phyloP scores from a whole-genome alignment of 2,113 vertebrate species.

The Epinephelus fuscoguttatus region DNA sequence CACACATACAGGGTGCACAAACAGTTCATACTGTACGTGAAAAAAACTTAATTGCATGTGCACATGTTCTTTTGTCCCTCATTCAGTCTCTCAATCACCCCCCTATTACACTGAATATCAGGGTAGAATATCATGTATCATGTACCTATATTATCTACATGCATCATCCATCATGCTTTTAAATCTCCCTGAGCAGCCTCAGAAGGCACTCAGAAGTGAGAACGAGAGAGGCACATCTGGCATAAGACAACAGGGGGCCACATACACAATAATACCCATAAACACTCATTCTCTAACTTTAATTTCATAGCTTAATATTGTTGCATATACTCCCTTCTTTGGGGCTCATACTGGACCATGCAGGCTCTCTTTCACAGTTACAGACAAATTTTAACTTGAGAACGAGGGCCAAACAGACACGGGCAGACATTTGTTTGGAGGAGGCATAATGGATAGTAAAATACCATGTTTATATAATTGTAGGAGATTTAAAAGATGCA shows the following conservation, averaged over 20 bases:
- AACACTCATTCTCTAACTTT: neutral
- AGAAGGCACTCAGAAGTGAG: neutral
- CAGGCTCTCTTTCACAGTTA: neutral
- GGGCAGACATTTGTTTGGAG: neutral
- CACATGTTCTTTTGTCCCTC: conserved; percentile 1
- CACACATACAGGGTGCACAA: neutral
- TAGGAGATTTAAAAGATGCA: neutral
- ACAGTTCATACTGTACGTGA: conserved; percentile 5
- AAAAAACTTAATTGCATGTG: neutral
- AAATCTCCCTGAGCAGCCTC: conserved; percentile 8
- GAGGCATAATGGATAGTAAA: neutral
- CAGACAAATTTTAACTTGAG: neutral
- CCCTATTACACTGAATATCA: neutral
- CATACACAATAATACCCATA: conserved; percentile 10
- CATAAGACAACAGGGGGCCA: neutral
- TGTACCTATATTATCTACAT: neutral
- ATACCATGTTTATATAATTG: neutral
- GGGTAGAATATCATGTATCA: conserved; percentile 3
- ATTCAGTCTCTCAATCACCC: neutral
- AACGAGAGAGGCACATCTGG: conserved; percentile 23
- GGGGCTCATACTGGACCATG: neutral
- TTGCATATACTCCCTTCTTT: neutral
- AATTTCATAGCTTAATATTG: conserved; percentile 12
- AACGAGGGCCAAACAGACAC: neutral
- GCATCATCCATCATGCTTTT: conserved; percentile 14